A percentile compares a stretch with the other conserved stretches of the same genome.
phyloP scores from a whole-genome alignment of 2,888 invertebrate species.

The Salticus scenicus region DNA sequence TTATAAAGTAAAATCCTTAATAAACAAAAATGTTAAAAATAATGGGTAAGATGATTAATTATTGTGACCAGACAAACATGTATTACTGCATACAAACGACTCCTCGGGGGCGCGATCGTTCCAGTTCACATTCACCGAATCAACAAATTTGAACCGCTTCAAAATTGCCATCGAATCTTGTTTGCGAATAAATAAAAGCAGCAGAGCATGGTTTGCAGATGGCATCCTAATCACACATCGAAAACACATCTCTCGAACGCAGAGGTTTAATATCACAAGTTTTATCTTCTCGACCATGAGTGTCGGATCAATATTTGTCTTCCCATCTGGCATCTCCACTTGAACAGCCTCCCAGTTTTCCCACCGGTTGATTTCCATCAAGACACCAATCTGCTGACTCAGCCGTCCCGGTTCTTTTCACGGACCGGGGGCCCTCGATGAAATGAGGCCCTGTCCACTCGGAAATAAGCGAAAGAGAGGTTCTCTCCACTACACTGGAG shows the following conservation, averaged over 20 bases:
- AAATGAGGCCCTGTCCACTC: slow-evolving; percentile 2
- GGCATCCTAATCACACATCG: background rate
- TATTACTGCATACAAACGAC: too few species aligned
- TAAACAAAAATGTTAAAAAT: too few species aligned
- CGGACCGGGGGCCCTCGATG: background rate
- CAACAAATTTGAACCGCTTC: too few species aligned
- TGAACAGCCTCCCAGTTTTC: background rate
- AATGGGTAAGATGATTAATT: too few species aligned
- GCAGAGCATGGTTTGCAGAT: background rate
- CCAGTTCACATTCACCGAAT: too few species aligned
- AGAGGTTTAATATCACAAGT: background rate
- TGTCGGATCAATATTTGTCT: background rate
- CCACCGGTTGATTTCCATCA: background rate
- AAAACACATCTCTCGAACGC: background rate
- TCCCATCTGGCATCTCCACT: background rate
- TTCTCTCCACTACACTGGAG: background rate
- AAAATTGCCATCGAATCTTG: background rate
- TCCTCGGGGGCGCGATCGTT: too few species aligned
- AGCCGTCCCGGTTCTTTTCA: slow-evolving; percentile 2
- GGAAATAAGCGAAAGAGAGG: background rate
- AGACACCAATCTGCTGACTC: background rate
- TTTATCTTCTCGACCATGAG: background rate
- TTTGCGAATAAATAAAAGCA: background rate
- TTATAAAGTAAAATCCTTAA: too few species aligned
- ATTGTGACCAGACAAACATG: too few species aligned